Conservation (phyloP, 2,113 vertebrate genomes). For the Furnarius figulus region DNA sequence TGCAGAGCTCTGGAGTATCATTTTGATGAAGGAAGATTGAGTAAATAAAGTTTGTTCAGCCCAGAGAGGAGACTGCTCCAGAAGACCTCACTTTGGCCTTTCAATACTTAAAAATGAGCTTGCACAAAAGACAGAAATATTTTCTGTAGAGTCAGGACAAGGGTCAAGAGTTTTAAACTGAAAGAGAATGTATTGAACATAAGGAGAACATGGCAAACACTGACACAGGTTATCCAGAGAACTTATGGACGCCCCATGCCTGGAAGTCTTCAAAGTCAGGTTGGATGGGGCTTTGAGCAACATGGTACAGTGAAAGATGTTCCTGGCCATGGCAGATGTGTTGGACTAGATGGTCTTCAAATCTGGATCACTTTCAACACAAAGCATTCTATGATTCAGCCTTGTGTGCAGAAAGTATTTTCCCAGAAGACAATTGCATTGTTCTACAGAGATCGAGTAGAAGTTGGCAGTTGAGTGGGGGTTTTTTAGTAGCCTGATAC, state of each 20-base stretch:
- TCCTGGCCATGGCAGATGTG: not conserved
- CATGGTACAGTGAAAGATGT: not conserved
- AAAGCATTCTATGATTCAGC: not conserved
- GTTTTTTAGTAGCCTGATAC: not conserved
- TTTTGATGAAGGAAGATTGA: not conserved
- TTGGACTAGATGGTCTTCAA: not conserved
- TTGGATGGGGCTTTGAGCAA: not conserved
- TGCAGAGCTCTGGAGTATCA: not conserved
- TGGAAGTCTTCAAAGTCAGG: not conserved
- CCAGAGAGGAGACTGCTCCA: not conserved
- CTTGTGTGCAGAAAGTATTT: not conserved
- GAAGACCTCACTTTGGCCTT: not conserved
- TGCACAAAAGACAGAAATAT: not conserved
- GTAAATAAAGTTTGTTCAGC: not conserved
- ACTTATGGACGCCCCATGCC: fast-evolving
- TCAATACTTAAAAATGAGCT: not conserved
- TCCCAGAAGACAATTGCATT: not conserved
- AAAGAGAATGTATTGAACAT: not conserved
- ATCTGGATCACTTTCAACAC: fast-evolving
- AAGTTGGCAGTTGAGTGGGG: not conserved
- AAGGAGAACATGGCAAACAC: not conserved
- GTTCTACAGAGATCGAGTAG: not conserved
- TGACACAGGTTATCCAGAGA: not conserved
- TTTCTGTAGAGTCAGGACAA: not conserved
- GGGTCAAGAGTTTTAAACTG: not conserved